Evolutionary conservation across 2,113 vertebrate species (phyloP), one percentile per base, ranked within the genome.

Genomic region (Pangasianodon hypophthalmus): DNA sequence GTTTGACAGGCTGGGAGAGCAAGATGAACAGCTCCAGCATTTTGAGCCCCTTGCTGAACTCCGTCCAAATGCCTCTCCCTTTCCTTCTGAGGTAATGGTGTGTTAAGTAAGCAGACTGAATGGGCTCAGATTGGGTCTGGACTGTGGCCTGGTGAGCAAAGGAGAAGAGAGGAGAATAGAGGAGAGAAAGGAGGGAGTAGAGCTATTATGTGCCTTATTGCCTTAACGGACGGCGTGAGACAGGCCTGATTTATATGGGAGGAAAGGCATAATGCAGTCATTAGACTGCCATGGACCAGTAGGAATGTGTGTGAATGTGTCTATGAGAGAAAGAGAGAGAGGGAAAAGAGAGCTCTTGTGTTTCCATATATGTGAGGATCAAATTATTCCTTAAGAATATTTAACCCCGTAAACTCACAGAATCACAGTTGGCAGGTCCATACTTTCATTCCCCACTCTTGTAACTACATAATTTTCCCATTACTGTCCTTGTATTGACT

Each of bases 21-120:
- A 94, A 95, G 94, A 95, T 96, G 95, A 94, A 96, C 82, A 92
- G 93, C 92, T 91, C 56, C 56, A 91, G 89, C 54, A 64, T 94
- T 94, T 91, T 92, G 91, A 92, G 91, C 88, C 87, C 92, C 90
- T 87, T 90, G 85, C 90, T 96, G 93, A 95, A 94, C 90, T 75
- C 87, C 79, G 50, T 91, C 94, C 94, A 95, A 94, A 93, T 94
- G 62, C 94, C 93, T 93, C 92, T 92, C 90, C 92, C 90, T 95
- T 93, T 96, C 90, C 94, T 84, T 92, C 92, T 95, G 93, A 95
- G 92, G 93, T 95, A 94, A 96, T 95, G 92, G 93, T 91, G 90
- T 94, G 92, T 94, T 93, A 92, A 93, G 90, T 91, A 91, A 92
- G 88, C 83, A 62, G 87, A 46, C 46, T 91, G 90, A 93, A 54